Evolutionary conservation across 2,797 vertebrate species (phyloP).

Genomic region (Masticophis lateralis): DNA sequence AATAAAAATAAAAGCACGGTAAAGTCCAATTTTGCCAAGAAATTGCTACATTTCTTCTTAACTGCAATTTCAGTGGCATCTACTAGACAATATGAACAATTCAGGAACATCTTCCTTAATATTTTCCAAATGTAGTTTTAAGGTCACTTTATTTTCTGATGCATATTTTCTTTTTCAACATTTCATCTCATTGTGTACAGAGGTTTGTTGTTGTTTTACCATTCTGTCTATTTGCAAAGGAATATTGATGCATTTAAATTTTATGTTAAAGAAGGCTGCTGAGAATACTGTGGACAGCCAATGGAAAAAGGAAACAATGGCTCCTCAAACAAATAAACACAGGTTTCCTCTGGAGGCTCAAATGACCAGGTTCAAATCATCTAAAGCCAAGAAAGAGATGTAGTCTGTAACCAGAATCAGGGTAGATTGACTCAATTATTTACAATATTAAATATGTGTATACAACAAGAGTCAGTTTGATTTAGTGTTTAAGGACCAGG

Average conservation of each 20-base stretch:
- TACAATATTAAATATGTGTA: not conserved
- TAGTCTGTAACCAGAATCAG: too few species aligned
- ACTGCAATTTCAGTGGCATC: conserved; percentile 28
- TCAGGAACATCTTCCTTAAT: conserved; percentile 18
- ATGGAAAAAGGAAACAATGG: not conserved
- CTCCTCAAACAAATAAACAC: not conserved
- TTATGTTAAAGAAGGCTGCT: not conserved
- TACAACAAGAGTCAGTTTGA: not conserved
- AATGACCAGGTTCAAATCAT: not conserved
- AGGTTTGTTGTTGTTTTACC: not conserved
- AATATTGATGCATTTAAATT: not conserved
- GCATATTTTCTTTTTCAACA: not conserved
- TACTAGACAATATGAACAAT: conserved; percentile 26
- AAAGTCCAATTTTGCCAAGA: conserved; percentile 32
- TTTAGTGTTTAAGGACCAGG: not conserved
- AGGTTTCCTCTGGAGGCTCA: not conserved
- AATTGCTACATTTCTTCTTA: conserved; percentile 35
- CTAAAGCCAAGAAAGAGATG: not conserved
- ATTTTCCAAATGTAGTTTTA: conserved; percentile 29
- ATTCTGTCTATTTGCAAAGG: not conserved
- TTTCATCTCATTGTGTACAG: not conserved
- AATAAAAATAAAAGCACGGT: conserved; percentile 9
- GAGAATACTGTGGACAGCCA: not conserved
- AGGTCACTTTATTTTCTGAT: not conserved
- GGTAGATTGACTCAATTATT: not conserved